Evolutionary conservation across 2,797 vertebrate genomes (phyloP).

Genomic region (Heliangelus exortis): DNA sequence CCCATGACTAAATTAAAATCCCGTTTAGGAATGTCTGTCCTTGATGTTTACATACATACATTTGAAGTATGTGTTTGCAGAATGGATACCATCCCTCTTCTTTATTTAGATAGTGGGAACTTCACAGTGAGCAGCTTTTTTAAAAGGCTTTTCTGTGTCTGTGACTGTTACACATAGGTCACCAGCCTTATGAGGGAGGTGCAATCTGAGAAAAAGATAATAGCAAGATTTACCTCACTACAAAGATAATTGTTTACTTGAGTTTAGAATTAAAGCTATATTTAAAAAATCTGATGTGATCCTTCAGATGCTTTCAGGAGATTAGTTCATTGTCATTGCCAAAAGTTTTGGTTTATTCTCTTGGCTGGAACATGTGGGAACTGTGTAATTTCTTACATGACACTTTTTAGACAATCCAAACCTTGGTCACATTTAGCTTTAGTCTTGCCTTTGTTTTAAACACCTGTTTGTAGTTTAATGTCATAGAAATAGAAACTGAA

Average conservation of each 20-base stretch:
- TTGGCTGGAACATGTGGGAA: background rate
- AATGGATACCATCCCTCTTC: rapidly evolving
- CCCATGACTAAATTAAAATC: background rate
- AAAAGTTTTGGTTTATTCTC: background rate
- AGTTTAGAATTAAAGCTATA: background rate
- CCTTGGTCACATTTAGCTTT: background rate
- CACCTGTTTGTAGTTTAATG: background rate
- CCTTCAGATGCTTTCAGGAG: background rate
- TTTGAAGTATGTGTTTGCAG: background rate
- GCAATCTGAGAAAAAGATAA: background rate
- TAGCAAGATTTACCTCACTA: background rate
- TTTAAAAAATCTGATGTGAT: background rate
- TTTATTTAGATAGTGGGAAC: background rate
- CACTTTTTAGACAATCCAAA: background rate
- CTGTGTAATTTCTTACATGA: background rate
- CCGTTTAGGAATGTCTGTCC: background rate
- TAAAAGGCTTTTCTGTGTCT: background rate
- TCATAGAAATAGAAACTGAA: background rate
- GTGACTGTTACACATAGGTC: background rate
- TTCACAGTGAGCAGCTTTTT: background rate
- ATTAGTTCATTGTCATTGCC: background rate
- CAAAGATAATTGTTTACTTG: background rate
- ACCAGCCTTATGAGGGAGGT: background rate
- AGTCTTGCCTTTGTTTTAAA: background rate
- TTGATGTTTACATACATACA: background rate